Percentiles rank a stretch among this genome's conserved stretches.
These are phyloP conservation scores for Tenthredo distinguenda DNA, from an alignment of 2,888 invertebrate species.

Conservation along the genomic window DNA sequence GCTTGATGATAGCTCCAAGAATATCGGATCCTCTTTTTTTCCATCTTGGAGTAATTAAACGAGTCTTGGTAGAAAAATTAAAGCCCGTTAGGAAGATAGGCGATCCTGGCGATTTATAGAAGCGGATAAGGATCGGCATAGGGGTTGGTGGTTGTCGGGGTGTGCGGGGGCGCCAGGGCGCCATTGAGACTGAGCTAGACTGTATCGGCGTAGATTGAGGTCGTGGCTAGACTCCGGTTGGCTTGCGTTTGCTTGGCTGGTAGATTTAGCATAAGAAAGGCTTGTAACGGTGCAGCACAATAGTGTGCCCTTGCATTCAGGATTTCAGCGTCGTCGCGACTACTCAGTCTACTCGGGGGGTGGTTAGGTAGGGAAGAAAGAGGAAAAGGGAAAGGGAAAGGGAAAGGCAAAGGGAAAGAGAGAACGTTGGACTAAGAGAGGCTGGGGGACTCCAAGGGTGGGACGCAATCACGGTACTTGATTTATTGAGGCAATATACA, in stretches of 20 bases:
- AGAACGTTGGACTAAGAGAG: not conserved
- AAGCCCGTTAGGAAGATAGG: constrained; percentile 47
- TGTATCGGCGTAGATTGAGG: constrained; percentile 59
- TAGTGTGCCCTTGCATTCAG: constrained; percentile 58
- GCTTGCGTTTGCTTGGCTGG: constrained; percentile 39
- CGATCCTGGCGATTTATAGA: constrained; percentile 49
- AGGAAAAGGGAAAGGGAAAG: not conserved
- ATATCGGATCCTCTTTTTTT: not conserved
- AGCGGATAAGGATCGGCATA: constrained; percentile 52
- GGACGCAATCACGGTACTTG: constrained; percentile 77
- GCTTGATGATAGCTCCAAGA: not conserved
- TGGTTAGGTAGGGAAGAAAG: constrained; percentile 58
- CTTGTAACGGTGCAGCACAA: constrained; percentile 68
- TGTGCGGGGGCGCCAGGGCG: constrained; percentile 48
- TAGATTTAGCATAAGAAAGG: constrained; percentile 74
- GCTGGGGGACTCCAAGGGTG: constrained; percentile 59
- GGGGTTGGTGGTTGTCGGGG: constrained; percentile 1
- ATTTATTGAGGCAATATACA: constrained; percentile 78
- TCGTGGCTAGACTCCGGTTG: constrained; percentile 55
- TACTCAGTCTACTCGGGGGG: constrained; percentile 35
- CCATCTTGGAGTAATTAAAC: constrained; percentile 8
- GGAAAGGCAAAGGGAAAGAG: not conserved
- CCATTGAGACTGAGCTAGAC: constrained; percentile 53
- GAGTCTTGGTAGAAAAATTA: constrained; percentile 52
- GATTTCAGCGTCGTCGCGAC: constrained; percentile 43